Conservation (phyloP, 2,888 invertebrate genomes). For the Hirtodrosophila histrioides region DNA sequence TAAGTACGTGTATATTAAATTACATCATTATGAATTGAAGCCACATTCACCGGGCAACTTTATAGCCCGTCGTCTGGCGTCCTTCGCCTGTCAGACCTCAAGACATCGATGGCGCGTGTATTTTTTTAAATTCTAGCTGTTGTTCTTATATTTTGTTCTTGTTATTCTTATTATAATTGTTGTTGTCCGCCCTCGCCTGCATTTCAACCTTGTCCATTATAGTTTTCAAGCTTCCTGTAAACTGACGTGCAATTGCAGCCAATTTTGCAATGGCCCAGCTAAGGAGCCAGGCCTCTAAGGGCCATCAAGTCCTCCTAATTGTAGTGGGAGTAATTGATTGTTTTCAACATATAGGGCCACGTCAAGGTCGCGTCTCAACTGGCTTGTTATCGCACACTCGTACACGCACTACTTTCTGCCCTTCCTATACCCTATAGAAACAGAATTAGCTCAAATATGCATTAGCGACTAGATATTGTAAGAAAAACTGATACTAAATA, state of each 20-base stretch:
- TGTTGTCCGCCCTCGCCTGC: constrained; percentile 19
- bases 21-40: constrained; percentile 48
- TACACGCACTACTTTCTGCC: no score
- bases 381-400: constrained; percentile 2
- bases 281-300: constrained; percentile 8
- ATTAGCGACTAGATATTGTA: neutral
- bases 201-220: constrained; percentile 27
- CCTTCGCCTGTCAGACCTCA: constrained; percentile 56
- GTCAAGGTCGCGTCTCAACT: constrained; percentile 54
- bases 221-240: constrained; percentile 43
- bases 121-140: constrained; percentile 12
- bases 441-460: neutral
- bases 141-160: constrained; percentile 5
- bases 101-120: constrained; percentile 15
- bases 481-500: no score
- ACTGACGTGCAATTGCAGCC: constrained; percentile 44
- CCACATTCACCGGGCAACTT: no score
- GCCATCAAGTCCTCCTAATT: constrained; percentile 1
- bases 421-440: constrained; percentile 4
- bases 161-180: neutral
- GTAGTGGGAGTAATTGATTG: constrained; percentile 60
- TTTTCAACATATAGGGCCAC: constrained; percentile 23
- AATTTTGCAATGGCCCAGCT: constrained; percentile 34
- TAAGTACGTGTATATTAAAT: constrained; percentile 45
- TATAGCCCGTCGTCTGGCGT: constrained; percentile 11